These are phyloP conservation scores for Ctenoplectra terminalis DNA, from an alignment of 1,140 invertebrate genomes.

Conservation along the genomic window DNA sequence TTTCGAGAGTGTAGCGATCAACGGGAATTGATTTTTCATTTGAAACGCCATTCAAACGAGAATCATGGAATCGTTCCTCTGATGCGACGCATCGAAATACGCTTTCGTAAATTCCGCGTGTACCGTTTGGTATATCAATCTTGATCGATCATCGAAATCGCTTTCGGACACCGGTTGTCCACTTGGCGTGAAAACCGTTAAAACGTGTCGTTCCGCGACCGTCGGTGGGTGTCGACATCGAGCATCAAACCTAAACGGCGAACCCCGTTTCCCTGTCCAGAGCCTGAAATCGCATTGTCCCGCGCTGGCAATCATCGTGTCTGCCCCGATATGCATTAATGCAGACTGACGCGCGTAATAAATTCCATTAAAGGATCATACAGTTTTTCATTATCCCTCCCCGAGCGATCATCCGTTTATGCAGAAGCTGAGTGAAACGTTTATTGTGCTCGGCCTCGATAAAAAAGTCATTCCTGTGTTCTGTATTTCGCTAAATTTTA, in stretches of 20 bases:
- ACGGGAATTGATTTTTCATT: conserved; percentile 7
- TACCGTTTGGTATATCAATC: conserved; percentile 29
- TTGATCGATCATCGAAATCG: conserved; percentile 47
- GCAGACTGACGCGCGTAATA: conserved; percentile 42
- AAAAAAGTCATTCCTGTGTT: background rate
- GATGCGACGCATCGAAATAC: conserved; percentile 10
- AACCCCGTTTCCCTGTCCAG: conserved; percentile 11
- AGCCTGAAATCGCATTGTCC: conserved; percentile 37
- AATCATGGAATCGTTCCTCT: conserved; percentile 12
- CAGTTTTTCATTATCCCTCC: conserved; percentile 13
- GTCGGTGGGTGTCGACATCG: conserved; percentile 11
- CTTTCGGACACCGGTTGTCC: conserved; percentile 27
- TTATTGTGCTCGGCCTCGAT: background rate
- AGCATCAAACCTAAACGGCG: conserved; percentile 33
- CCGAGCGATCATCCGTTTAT: background rate
- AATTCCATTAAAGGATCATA: conserved; percentile 34
- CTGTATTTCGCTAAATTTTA: background rate
- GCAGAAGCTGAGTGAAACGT: background rate
- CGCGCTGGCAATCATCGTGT: conserved; percentile 36
- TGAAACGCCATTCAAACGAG: background rate
- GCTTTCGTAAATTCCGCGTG: conserved; percentile 11
- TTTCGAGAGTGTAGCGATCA: background rate
- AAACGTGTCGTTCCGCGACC: conserved; percentile 41
- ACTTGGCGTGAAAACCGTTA: conserved; percentile 41
- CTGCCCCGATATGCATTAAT: conserved; percentile 23